Evolutionary conservation across 2,797 vertebrate species (phyloP).

Genomic region (Zenarchopterus dispar): DNA sequence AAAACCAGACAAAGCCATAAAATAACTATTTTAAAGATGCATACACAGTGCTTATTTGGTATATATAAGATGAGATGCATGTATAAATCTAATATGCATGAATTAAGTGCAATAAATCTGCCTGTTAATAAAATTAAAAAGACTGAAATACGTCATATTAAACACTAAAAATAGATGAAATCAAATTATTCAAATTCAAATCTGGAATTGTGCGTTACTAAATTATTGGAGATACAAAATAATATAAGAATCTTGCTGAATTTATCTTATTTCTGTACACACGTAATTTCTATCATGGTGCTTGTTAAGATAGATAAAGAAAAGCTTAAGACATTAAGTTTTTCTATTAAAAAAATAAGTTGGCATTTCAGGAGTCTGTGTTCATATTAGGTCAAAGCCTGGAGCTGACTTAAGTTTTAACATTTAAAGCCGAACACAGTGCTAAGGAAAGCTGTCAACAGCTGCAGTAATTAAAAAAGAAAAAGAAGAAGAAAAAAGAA

Average conservation of each 20-base stretch:
- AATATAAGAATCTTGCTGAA: too few relatives aligned
- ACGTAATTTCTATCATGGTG: not conserved
- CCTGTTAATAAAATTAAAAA: too few relatives aligned
- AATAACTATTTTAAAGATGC: not conserved
- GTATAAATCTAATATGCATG: not conserved
- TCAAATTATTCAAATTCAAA: too few relatives aligned
- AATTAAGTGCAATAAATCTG: not conserved
- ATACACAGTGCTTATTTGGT: not conserved
- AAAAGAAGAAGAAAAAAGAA: not conserved
- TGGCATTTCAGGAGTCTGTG: not conserved
- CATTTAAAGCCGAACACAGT: not conserved
- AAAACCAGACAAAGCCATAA: not conserved
- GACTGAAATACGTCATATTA: too few relatives aligned
- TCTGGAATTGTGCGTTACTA: too few relatives aligned
- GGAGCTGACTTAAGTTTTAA: not conserved
- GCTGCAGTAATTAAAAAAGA: constrained; percentile 19
- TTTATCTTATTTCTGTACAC: not conserved
- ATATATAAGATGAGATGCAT: not conserved
- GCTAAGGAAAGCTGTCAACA: not conserved
- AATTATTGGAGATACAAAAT: too few relatives aligned
- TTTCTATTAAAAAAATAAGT: constrained; percentile 10
- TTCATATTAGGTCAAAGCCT: not conserved
- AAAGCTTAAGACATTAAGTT: not conserved
- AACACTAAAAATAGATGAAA: too few relatives aligned
- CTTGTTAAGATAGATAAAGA: too few relatives aligned